Base-by-base conservation (phyloP, 2,113 vertebrate genomes). In the Indicator maculatus region DNA sequence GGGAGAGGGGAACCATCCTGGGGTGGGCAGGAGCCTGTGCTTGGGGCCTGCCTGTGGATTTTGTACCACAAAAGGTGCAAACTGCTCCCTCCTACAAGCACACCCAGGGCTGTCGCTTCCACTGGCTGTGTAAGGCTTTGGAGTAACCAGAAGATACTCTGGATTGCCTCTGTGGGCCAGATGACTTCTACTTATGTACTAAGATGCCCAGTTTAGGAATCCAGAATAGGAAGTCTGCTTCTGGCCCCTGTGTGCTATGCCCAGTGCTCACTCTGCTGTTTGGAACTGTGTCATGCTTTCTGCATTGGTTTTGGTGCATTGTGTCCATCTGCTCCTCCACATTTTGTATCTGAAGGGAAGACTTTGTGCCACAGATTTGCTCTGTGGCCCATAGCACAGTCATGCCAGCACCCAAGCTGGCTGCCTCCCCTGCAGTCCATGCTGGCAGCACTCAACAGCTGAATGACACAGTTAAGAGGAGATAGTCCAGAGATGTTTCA, bases 181-280 rank as follows among this genome's bases (percentile, higher is more conserved):
- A 91, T 76, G 44, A 82, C 44, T 92, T 86, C 75, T 88, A 80
- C 95, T 96, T 94, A 63, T 44, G 39, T 83, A 88, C 73, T 85
- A 89, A 0, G 1, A 91, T 93, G 82, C 75, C 87, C 38, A 63
- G 4, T 85, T 93, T 76, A 89, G 85, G 78, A 83, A 89, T 69
- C 50, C 93, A 85, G 76, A 79, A 69, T 70, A 89, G 88, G 87
- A 95, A 93, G 75, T 89, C 55, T 87, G 67, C 85, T 83, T 83
- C 36, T 55, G 79, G 71, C 66, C 50, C 74, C 91, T 61, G 71
- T 73, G 79, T n/a, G 63, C 78, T 73, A 50, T 82, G 77, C 50
- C 73, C 63, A 5, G 61, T 90, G 74, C 70, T 79, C 76, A 89
- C 86, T 89, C 69, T 89, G 21, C 89, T 73, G 50, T 16, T 92